These are phyloP conservation scores for Xenopus laevis DNA, from an alignment of 2,113 vertebrate genomes.

Conservation along the genomic window DNA sequence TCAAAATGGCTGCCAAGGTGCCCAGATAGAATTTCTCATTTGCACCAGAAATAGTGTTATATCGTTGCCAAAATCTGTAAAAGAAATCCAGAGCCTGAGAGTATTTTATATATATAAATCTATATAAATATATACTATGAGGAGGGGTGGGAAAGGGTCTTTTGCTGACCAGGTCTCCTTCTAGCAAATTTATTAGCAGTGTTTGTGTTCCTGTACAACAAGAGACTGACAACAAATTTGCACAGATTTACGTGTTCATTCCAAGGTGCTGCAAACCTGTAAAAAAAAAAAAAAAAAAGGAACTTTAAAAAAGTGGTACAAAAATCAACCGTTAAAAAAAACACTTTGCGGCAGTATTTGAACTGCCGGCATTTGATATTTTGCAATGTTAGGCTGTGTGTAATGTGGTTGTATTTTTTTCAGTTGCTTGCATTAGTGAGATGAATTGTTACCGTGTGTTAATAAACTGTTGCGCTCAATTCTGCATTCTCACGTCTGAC, in stretches of 20 bases:
- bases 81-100: neutral
- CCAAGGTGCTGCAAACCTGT: constrained; percentile 41
- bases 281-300: constrained; percentile 23
- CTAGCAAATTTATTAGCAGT: constrained; percentile 20
- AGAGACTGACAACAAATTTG: constrained; percentile 17
- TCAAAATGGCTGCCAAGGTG: constrained; percentile 23
- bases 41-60: constrained; percentile 13
- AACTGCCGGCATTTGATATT: constrained; percentile 39
- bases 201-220: constrained; percentile 31
- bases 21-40: neutral
- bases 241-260: constrained; percentile 36
- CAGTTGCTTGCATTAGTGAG: constrained; percentile 40
- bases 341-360: constrained; percentile 17
- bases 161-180: neutral
- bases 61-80: constrained; percentile 15
- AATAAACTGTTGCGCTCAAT: constrained; percentile 32
- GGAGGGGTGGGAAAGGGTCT: neutral
- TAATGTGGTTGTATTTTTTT: constrained; percentile 39
- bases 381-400: constrained; percentile 25
- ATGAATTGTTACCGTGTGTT: constrained; percentile 35
- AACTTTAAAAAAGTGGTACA: constrained; percentile 4
- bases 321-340: neutral
- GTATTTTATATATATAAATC: constrained; percentile 1
- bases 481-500: neutral
- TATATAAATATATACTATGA: neutral